A percentile compares a stretch with the other conserved stretches of the same genome.
These are phyloP conservation scores for Oscarella lobularis DNA, from an alignment of 37 sponge, comb jelly and placozoan species.

Conservation along the genomic window DNA sequence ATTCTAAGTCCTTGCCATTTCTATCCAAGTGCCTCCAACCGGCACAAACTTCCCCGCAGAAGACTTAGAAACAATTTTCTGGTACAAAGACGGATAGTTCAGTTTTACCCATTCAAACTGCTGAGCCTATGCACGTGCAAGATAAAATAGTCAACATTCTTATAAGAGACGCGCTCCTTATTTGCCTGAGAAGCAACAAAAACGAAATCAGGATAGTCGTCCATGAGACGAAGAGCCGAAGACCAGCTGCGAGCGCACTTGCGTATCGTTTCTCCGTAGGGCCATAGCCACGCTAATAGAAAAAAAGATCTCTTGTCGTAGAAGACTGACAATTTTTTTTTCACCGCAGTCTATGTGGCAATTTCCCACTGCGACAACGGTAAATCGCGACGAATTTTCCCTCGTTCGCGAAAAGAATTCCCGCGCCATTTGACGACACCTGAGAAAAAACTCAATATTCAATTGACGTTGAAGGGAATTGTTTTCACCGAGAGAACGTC, in stretches of 20 bases:
- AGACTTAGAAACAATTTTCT: conserved; percentile 17
- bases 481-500: conserved; percentile 8
- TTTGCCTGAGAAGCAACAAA: conserved; percentile 58
- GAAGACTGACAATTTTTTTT: background rate
- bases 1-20: conserved; percentile 60
- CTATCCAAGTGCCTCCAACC: conserved; percentile 66
- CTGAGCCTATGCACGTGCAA: conserved; percentile 25
- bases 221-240: conserved; percentile 35
- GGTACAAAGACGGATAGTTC: conserved; percentile 42
- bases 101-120: conserved; percentile 61
- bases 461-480: background rate
- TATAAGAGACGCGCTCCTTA: background rate
- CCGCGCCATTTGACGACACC: conserved; percentile 7
- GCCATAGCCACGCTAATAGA: conserved; percentile 60
- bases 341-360: conserved; percentile 63
- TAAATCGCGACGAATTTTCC: too few species aligned
- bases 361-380: conserved; percentile 52
- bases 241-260: conserved; percentile 71
- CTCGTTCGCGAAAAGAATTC: conserved; percentile 30
- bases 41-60: conserved; percentile 32
- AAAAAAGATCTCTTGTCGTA: background rate
- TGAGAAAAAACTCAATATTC: background rate
- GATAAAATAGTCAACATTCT: background rate
- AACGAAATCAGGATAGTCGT: conserved; percentile 21
- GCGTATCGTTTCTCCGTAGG: conserved; percentile 52